These are phyloP conservation scores for Mamestra brassicae DNA, from an alignment of 2,888 invertebrate species.

Conservation along the genomic window DNA sequence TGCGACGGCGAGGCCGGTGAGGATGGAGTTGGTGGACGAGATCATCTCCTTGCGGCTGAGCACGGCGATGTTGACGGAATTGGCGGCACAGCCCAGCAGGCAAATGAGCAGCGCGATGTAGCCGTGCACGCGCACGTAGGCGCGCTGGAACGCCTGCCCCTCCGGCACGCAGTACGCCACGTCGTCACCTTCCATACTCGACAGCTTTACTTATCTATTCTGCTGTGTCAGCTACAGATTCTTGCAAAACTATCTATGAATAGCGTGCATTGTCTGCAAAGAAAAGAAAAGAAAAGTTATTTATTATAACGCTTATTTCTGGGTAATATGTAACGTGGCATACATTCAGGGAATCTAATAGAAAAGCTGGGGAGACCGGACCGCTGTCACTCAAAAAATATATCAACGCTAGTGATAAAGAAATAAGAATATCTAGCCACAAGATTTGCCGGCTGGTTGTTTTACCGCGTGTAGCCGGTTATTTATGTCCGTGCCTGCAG, in stretches of 20 bases:
- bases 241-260: constrained; percentile 45
- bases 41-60: constrained; percentile 97
- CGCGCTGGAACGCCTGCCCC: constrained; percentile 90
- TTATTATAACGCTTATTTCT: constrained; percentile 34
- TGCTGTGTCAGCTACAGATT: constrained; percentile 22
- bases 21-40: constrained; percentile 97
- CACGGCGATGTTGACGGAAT: constrained; percentile 97
- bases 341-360: constrained; percentile 41
- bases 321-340: constrained; percentile 14
- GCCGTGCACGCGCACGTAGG: constrained; percentile 95
- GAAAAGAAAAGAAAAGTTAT: constrained; percentile 41
- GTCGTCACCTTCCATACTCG: constrained; percentile 65
- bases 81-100: constrained; percentile 96
- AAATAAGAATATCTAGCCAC: constrained; percentile 45
- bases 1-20: constrained; percentile 97
- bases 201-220: constrained; percentile 64
- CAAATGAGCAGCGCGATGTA: constrained; percentile 96
- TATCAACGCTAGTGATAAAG: constrained; percentile 32
- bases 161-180: constrained; percentile 89
- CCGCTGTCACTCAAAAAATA: constrained; percentile 59
- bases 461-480: constrained; percentile 63
- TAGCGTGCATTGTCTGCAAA: constrained; percentile 62
- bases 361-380: constrained; percentile 27
- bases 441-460: constrained; percentile 62
- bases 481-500: constrained; percentile 69